A percentile compares a stretch with the other conserved stretches of the same genome.
These are phyloP conservation scores for Caenorhabditis sinica DNA, from an alignment of 2,888 invertebrate species.

Conservation along the genomic window DNA sequence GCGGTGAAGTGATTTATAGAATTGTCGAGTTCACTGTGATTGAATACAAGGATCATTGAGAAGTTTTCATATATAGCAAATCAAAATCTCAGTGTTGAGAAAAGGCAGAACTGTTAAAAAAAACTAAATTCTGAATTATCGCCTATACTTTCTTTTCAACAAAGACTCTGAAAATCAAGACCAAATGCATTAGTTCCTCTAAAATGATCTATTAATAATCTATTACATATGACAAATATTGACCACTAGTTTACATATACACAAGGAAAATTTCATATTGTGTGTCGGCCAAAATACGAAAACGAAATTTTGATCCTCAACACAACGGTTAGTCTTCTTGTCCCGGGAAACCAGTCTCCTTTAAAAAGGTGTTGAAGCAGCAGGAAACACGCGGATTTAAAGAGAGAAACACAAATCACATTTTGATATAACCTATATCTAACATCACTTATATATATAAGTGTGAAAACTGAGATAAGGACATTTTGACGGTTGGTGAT, in stretches of 20 bases:
- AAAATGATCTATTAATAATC: neutral
- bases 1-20: no score
- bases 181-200: neutral
- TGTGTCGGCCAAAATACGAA: conserved; percentile 27
- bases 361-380: conserved; percentile 25
- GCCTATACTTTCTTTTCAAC: no score
- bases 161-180: no score
- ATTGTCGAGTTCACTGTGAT: no score
- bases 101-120: no score
- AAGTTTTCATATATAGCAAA: no score
- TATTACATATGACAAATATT: conserved; percentile 3
- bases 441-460: conserved; percentile 18
- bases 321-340: conserved; percentile 16
- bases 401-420: conserved; percentile 33
- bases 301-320: conserved; percentile 17
- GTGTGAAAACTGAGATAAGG: conserved; percentile 27
- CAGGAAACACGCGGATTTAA: conserved; percentile 14
- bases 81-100: no score
- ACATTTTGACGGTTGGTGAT: conserved; percentile 1
- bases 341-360: conserved; percentile 31
- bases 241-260: conserved; percentile 1
- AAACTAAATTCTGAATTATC: no score
- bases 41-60: no score
- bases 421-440: conserved; percentile 20
- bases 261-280: neutral